phyloP scores from a whole-genome alignment of 2,797 vertebrate species.

The Hoplostethus mediterraneus region DNA sequence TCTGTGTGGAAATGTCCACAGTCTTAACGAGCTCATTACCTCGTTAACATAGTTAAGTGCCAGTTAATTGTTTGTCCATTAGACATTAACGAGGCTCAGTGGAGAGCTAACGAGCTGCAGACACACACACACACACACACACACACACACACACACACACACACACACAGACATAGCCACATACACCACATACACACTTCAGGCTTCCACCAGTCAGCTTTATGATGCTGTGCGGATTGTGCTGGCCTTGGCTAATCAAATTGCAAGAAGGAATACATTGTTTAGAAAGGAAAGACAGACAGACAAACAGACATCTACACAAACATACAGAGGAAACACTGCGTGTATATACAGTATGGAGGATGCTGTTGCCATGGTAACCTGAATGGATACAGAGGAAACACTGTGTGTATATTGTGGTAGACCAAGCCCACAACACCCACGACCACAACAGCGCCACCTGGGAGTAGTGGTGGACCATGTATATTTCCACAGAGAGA shows the following conservation, averaged over 20 bases:
- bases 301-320: too few relatives aligned
- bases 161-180: too few relatives aligned
- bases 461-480: too few relatives aligned
- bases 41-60: conserved; percentile 76
- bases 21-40: conserved; percentile 72
- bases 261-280: not conserved
- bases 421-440: too few relatives aligned
- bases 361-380: too few relatives aligned
- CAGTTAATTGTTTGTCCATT: conserved; percentile 81
- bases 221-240: conserved; percentile 21
- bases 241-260: conserved; percentile 41
- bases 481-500: too few relatives aligned
- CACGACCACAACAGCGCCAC: too few relatives aligned
- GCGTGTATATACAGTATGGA: too few relatives aligned
- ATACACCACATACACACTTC: not conserved
- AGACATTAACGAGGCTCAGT: conserved; percentile 74
- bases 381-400: too few relatives aligned
- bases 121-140: conserved; percentile 27
- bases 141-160: conserved; percentile 21
- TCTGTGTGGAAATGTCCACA: not conserved
- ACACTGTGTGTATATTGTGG: too few relatives aligned
- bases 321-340: too few relatives aligned
- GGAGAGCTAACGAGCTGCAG: conserved; percentile 64
- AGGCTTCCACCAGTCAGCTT: conserved; percentile 39
- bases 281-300: too few relatives aligned